Evolutionary conservation across 2,113 vertebrate species (phyloP).

Genomic region (Semnopithecus entellus): DNA sequence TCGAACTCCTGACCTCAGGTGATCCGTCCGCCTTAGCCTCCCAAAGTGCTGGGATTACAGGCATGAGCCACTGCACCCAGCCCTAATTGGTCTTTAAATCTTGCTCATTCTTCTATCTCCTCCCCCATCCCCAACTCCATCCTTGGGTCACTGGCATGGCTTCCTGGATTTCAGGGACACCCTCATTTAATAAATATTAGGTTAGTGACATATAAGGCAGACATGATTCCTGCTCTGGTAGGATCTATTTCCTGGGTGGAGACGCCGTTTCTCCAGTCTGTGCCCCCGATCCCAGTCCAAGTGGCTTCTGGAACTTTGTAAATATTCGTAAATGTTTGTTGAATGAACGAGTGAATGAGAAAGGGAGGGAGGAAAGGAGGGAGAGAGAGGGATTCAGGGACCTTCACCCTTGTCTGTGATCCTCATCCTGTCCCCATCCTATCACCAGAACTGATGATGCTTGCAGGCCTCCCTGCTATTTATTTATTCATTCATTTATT

Average conservation of each 20-base stretch:
- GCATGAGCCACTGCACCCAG: neutral
- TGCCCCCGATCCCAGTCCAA: neutral
- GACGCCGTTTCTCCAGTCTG: neutral
- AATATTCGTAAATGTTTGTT: neutral
- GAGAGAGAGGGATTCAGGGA: neutral
- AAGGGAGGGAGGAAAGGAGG: neutral
- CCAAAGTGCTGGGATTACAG: too few relatives aligned
- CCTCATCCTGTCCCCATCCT: neutral
- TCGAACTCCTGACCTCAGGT: too few relatives aligned
- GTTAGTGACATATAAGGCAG: neutral
- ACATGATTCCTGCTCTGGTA: neutral
- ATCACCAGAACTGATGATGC: neutral
- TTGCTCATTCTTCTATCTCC: neutral
- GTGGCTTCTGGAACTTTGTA: neutral
- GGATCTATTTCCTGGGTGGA: neutral
- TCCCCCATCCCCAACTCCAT: neutral
- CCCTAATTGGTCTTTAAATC: neutral
- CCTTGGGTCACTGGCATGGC: rapidly evolving
- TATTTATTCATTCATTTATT: too few relatives aligned
- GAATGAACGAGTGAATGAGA: neutral
- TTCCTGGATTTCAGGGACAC: too few relatives aligned
- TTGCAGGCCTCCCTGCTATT: too few relatives aligned
- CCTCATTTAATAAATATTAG: neutral
- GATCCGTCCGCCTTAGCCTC: rapidly evolving
- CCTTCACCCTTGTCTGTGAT: neutral